Evolutionary conservation across 2,113 vertebrate species (phyloP), one percentile per base, ranked within the genome.

Genomic region (Rana temporaria): DNA sequence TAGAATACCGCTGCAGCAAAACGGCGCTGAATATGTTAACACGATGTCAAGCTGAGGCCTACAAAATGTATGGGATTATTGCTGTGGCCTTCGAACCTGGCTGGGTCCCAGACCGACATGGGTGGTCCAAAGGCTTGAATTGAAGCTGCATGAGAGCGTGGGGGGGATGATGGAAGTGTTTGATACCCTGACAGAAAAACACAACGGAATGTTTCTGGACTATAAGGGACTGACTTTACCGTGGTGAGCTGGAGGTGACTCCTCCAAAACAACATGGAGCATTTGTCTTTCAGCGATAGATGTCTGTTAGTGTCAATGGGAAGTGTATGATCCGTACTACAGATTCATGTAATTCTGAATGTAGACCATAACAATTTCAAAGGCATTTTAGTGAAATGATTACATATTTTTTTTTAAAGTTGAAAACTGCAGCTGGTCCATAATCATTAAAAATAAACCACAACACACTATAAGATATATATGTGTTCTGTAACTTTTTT

Each of bases 31-130:
- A 90, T 79, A 89, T 87, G 89, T 53, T 90, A 60, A 91, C 78
- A 0, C 64, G 74, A 53, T 91, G 87, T 84, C 59, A 90, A 77
- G 85, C 88, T 42, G 84, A 0, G 0, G 86, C 91, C 32, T 85
- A 91, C 1, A 84, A 69, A 59, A 85, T 78, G n/a, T 85, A 90
- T 2, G 84, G 88, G 3, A 89, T 91, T 76, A 52, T 90, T 79
- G 87, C 85, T 0, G 0, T 4, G 8, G 82, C 88, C 18, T 57
- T 91, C 70, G 88, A 90, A 78, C 91, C 91, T 6, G 90, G 89
- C 84, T 92, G 89, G 91, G 89, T 91, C n/a, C 79, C 87, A 90
- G 85, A 90, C 87, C 0, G 85, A 90, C 57, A 90, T 91, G 90
- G 89, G 90, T n/a, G 67, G 67, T n/a, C 4, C 34, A 69, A 17